Evolutionary conservation across 2,113 vertebrate genomes (phyloP).

Genomic region (Theropithecus gelada): DNA sequence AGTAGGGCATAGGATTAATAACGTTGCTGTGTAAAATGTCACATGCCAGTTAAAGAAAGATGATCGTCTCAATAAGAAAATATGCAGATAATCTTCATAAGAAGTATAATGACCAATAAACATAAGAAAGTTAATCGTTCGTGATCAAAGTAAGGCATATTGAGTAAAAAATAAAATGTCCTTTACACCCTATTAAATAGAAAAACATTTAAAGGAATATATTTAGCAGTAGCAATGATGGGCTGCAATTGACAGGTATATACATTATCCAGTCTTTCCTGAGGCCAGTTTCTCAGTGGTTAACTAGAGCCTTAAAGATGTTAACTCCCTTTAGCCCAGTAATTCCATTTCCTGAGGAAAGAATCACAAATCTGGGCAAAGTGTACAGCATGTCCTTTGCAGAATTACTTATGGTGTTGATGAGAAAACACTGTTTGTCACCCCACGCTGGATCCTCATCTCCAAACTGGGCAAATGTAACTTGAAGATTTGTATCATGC

Average conservation of each 20-base stretch:
- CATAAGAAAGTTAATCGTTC: neutral
- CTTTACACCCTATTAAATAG: neutral
- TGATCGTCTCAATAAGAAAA: neutral
- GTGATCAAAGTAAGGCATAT: neutral
- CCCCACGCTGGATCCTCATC: neutral
- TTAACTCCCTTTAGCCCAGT: neutral
- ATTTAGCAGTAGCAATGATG: neutral
- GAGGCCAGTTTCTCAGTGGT: neutral
- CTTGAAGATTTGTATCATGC: neutral
- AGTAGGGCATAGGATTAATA: neutral
- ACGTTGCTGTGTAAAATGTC: neutral
- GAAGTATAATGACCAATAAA: neutral
- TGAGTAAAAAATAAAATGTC: neutral
- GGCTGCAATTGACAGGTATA: neutral
- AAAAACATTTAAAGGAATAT: neutral
- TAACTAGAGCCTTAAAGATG: neutral
- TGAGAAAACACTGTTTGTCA: neutral
- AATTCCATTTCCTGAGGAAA: neutral
- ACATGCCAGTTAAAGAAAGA: neutral
- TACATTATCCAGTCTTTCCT: neutral
- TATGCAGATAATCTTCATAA: neutral
- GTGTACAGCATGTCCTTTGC: neutral
- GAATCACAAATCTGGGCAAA: neutral
- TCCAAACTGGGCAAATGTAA: neutral
- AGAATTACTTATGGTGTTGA: neutral